phyloP scores from a whole-genome alignment of 1,140 invertebrate genomes.

The Trichonephila clavipes region DNA sequence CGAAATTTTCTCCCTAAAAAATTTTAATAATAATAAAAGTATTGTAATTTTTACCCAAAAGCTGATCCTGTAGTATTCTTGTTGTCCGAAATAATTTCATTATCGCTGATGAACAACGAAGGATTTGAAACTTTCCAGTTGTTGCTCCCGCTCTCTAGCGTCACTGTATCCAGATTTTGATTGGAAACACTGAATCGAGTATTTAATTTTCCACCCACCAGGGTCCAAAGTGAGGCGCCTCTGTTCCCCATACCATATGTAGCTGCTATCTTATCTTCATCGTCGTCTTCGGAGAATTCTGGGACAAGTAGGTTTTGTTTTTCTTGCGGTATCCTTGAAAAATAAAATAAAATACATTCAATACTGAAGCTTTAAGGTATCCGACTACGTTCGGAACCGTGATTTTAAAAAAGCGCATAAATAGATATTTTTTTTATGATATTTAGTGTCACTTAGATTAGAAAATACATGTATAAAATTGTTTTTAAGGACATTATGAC shows the following conservation, averaged over 20 bases:
- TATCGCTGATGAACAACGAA: constrained; percentile 17
- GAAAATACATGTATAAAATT: too few relatives aligned
- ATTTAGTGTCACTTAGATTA: too few relatives aligned
- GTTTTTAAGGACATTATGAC: too few relatives aligned
- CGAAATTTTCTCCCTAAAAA: not conserved
- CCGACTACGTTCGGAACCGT: too few relatives aligned
- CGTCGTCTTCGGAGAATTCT: constrained; percentile 84
- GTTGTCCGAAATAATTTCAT: not conserved
- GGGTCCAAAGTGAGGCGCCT: constrained; percentile 73
- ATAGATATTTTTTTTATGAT: too few relatives aligned
- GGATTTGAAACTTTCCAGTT: constrained; percentile 74
- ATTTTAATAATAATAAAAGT: not conserved
- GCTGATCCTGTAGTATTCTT: constrained; percentile 19
- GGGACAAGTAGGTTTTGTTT: constrained; percentile 85
- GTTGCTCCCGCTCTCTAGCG: constrained; percentile 65
- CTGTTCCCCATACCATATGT: constrained; percentile 62
- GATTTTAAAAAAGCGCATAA: too few relatives aligned
- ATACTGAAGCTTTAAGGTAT: too few relatives aligned
- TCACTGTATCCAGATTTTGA: constrained; percentile 57
- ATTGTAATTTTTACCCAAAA: constrained; percentile 1
- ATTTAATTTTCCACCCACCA: constrained; percentile 73
- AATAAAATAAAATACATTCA: not conserved
- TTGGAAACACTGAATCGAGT: constrained; percentile 60
- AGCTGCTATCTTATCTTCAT: constrained; percentile 79
- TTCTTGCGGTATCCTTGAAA: constrained; percentile 84